Percentiles rank a stretch among this genome's conserved stretches.
Conservation (phyloP, 2,113 vertebrate species). For the Tragulus kanchil region DNA sequence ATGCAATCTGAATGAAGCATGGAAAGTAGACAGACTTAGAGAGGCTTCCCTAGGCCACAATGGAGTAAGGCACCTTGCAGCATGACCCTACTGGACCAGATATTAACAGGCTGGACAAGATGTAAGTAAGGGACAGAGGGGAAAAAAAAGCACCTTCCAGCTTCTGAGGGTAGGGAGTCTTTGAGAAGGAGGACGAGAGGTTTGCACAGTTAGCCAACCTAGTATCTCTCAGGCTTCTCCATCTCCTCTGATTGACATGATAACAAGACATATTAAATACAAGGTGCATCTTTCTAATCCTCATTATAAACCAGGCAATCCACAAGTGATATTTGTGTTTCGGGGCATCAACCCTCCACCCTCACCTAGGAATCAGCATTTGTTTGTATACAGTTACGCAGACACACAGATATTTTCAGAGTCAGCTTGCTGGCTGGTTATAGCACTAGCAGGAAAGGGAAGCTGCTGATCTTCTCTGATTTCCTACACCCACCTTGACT, state of each 20-base stretch:
- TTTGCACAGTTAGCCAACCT: background rate
- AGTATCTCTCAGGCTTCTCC: background rate
- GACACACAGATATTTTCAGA: background rate
- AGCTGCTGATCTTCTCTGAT: background rate
- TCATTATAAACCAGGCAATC: background rate
- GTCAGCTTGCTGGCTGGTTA: background rate
- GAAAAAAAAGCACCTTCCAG: background rate
- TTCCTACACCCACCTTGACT: background rate
- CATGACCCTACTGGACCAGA: accelerated
- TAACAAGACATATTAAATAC: background rate
- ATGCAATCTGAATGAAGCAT: background rate
- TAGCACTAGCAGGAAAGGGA: background rate
- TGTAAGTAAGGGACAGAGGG: background rate
- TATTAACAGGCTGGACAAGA: background rate
- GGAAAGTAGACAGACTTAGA: background rate
- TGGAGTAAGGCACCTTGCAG: accelerated
- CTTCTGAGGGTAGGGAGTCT: background rate
- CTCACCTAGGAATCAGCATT: background rate
- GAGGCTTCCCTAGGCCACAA: background rate
- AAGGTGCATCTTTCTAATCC: background rate
- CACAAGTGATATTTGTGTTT: background rate
- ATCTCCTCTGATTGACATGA: background rate
- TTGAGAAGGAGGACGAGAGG: background rate
- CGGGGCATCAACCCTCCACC: background rate
- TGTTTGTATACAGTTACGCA: background rate